phyloP scores from a whole-genome alignment of 2,888 invertebrate species.

The Hemithea aestivaria region DNA sequence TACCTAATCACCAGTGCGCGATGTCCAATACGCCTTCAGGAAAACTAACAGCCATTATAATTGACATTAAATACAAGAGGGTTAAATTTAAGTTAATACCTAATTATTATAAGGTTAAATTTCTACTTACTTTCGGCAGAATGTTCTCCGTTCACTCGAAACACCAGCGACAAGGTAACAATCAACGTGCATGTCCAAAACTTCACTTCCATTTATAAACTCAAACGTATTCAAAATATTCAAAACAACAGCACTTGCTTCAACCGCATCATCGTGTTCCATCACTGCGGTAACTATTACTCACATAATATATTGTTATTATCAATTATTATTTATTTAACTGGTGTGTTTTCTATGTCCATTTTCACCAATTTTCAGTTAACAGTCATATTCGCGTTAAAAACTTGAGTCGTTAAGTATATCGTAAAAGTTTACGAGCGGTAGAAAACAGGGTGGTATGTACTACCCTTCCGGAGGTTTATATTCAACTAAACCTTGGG shows the following conservation, averaged over 20 bases:
- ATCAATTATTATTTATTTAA: too few relatives aligned
- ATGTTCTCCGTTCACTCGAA: conserved; percentile 47
- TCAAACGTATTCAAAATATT: conserved; percentile 40
- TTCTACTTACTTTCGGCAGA: conserved; percentile 54
- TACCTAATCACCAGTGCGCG: too few relatives aligned
- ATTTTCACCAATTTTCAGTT: conserved; percentile 7
- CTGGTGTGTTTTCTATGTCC: too few relatives aligned
- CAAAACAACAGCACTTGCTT: conserved; percentile 44
- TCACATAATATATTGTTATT: conserved; percentile 1
- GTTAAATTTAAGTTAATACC: too few relatives aligned
- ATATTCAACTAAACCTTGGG: conserved; percentile 48
- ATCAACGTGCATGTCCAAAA: conserved; percentile 57
- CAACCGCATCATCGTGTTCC: conserved; percentile 56
- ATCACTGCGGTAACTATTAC: conserved; percentile 48
- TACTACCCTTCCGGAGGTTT: conserved; percentile 28
- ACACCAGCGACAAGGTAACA: conserved; percentile 45
- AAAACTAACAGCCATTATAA: too few relatives aligned
- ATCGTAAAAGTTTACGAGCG: conserved; percentile 48
- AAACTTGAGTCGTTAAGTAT: conserved; percentile 6
- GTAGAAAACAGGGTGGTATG: conserved; percentile 24
- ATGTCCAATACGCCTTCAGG: too few relatives aligned
- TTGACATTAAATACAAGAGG: too few relatives aligned
- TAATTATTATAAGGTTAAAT: neutral
- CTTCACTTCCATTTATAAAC: conserved; percentile 73
- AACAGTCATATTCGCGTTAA: too few relatives aligned